phyloP scores from a whole-genome alignment of 1,140 invertebrate genomes.

The Pseudomyrmex dendroicus region DNA sequence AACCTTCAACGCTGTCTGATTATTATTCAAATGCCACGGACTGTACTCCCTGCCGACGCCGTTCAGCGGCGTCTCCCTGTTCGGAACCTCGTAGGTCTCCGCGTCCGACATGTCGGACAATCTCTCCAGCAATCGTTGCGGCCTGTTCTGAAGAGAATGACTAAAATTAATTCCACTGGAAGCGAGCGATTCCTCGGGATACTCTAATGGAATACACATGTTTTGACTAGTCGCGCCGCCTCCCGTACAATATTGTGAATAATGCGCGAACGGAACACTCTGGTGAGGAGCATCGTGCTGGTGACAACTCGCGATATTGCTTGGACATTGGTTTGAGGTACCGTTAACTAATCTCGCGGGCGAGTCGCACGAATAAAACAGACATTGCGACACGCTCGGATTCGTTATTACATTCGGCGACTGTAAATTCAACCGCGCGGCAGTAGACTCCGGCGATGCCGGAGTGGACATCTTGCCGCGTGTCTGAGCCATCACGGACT shows the following conservation, averaged over 20 bases:
- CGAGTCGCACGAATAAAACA: constrained; percentile 73
- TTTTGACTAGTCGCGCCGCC: constrained; percentile 57
- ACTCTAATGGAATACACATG: constrained; percentile 64
- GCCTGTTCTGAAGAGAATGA: constrained; percentile 26
- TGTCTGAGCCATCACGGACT: constrained; percentile 83
- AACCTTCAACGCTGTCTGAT: constrained; percentile 62
- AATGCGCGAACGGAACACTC: constrained; percentile 63
- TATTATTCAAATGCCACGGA: constrained; percentile 53
- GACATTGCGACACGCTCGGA: constrained; percentile 69
- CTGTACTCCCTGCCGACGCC: constrained; percentile 54
- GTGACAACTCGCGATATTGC: constrained; percentile 25
- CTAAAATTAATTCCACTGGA: constrained; percentile 36
- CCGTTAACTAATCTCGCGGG: constrained; percentile 65
- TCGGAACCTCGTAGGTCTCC: constrained; percentile 59
- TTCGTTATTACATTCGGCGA: constrained; percentile 56
- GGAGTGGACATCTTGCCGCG: constrained; percentile 78
- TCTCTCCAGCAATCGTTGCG: constrained; percentile 56
- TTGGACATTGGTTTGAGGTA: constrained; percentile 58
- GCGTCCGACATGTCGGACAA: constrained; percentile 61
- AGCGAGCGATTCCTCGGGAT: constrained; percentile 48
- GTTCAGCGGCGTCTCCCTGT: constrained; percentile 62
- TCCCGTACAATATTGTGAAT: constrained; percentile 64
- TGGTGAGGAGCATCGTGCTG: constrained; percentile 47
- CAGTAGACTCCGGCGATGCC: constrained; percentile 74
- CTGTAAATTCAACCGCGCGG: constrained; percentile 49